Evolutionary conservation across 2,797 vertebrate species (phyloP), one percentile per base, ranked within the genome.

Genomic region (Sphenopsis melanotis): DNA sequence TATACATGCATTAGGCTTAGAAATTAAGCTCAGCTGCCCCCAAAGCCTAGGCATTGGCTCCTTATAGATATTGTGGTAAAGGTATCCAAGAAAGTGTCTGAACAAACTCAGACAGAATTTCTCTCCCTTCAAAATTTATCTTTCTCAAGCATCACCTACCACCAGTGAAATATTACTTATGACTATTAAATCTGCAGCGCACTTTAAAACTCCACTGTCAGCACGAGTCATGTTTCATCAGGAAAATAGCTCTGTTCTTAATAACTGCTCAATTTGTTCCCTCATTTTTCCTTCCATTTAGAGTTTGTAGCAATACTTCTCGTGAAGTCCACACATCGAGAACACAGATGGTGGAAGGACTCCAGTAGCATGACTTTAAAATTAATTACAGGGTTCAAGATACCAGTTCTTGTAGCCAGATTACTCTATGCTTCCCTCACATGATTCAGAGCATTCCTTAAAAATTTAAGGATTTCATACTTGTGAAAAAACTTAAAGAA

Each of bases 101-200:
- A 89, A 87, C 7, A 74, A 71, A 83, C 7, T 44, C 39, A 71
- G 39, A 13, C 16, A 83, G 41, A 50, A 69, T 89, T 91, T 85
- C 29, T 86, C 78, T 78, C 65, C 60, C 30, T 69, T 93, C 72
- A 72, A 71, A 65, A 75, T 91, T 63, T 91, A 52, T 91, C 74
- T 86, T 81, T 86, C 36, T 91, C 69, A 92, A 87, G 29, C 14
- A 75, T 87, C 69, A 42, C 53, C 93, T 92, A 96, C 82, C 76
- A 83, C 69, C 83, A 56, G 23, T 95, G 94, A 92, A 92, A 90
- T 92, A 95, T 86, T 79, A 83, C 84, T 93, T 90, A 89, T 50
- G 87, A 78, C 76, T 85, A 70, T 92, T 96, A 94, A 88, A 95
- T 88, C 69, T 69, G 65, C 66, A 86, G 69, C 81, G 21, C 76